phyloP scores from a whole-genome alignment of 2,888 invertebrate genomes.

The Drosophila macrospina region DNA sequence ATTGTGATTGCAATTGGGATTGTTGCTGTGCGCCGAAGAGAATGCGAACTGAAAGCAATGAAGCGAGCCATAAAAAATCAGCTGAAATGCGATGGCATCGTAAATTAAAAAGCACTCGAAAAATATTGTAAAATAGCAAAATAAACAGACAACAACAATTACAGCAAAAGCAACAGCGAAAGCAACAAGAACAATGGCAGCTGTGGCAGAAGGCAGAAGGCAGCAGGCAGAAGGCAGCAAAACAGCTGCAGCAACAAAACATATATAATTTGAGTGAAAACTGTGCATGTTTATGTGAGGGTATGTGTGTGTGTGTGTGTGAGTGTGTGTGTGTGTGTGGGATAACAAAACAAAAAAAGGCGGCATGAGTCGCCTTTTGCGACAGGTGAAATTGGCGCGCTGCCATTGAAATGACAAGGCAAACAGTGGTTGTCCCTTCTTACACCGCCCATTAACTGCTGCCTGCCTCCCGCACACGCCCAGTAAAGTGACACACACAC shows the following conservation, averaged over 20 bases:
- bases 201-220: background rate
- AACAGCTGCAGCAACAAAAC: constrained; percentile 32
- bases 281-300: background rate
- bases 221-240: constrained; percentile 1
- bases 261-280: constrained; percentile 10
- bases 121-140: constrained; percentile 66
- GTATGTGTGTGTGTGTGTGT: constrained; percentile 5
- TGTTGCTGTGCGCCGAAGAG: background rate
- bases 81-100: constrained; percentile 23
- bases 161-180: background rate
- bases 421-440: constrained; percentile 28
- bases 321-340: constrained; percentile 2
- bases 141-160: constrained; percentile 35
- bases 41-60: constrained; percentile 7
- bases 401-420: constrained; percentile 67
- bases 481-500: constrained; percentile 37
- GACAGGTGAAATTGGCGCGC: constrained; percentile 71
- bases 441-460: background rate
- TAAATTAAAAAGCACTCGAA: constrained; percentile 49
- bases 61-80: constrained; percentile 33
- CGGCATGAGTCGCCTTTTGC: constrained; percentile 33
- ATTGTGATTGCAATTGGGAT: constrained; percentile 37
- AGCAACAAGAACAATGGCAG: too few species aligned
- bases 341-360: constrained; percentile 19
- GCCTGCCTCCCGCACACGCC: background rate